A percentile compares a stretch with the other conserved stretches of the same genome.
These are phyloP conservation scores for Luscinia megarhynchos DNA, from an alignment of 2,797 vertebrate species.

Conservation along the genomic window DNA sequence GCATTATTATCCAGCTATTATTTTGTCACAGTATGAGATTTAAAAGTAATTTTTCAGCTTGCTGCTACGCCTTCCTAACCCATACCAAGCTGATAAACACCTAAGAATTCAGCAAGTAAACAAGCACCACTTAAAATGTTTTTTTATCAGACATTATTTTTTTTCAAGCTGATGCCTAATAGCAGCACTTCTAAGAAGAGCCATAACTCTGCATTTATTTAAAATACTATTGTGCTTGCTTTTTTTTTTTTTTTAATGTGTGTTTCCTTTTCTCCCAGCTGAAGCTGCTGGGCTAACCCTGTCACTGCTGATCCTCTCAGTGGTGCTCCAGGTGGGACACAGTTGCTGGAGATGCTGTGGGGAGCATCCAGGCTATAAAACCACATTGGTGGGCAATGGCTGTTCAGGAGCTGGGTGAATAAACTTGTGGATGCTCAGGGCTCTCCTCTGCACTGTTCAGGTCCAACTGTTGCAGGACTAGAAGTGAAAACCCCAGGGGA, in stretches of 20 bases:
- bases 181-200: neutral
- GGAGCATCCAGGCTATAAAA: neutral
- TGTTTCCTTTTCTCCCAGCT: neutral
- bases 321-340: neutral
- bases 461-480: neutral
- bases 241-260: neutral
- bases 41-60: constrained; percentile 15
- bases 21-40: neutral
- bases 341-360: neutral
- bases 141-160: neutral
- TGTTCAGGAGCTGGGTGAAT: neutral
- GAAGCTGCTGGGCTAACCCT: neutral
- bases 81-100: neutral
- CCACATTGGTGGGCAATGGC: accelerated
- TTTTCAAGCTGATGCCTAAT: neutral
- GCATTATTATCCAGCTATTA: constrained; percentile 12
- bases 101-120: constrained; percentile 26
- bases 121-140: constrained; percentile 17
- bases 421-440: accelerated
- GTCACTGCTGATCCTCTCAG: accelerated
- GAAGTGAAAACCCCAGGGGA: neutral
- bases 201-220: neutral
- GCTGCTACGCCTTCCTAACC: neutral
- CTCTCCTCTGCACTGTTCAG: neutral
- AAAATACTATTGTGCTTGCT: neutral